Base-by-base conservation (phyloP, 2,113 vertebrate genomes). In the Corythoichthys intestinalis region DNA sequence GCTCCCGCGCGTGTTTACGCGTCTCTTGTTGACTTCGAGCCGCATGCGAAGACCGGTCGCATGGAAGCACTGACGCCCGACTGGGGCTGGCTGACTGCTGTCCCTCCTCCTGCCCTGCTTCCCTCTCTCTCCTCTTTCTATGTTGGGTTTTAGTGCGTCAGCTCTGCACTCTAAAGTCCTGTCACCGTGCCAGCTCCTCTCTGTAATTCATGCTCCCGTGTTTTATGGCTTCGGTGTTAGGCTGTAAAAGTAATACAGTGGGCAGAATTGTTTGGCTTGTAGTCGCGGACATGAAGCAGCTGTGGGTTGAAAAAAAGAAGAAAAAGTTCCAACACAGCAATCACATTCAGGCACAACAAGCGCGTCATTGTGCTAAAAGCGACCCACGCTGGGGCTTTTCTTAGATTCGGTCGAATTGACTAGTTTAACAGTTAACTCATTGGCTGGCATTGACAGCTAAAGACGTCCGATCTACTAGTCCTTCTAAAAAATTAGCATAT, bases 101-200 rank as follows among this genome's bases (percentile, higher is more conserved):
- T 68, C 56, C 79, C 74, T 71, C 79, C 71, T 46, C 66, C 20
- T 20, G 60, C 39, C 69, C 13, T 71, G 66, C 53, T 69, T 35
- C 35, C 68, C 49, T 57, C 38, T 65, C 63, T 46, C 66, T 47
- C 35, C 65, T 41, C 72, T 13, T 73, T 49, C 73, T 39, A 83
- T 34, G 37, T 66, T 65, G 73, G 69, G 78, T 59, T 82, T 61
- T 75, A 86, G 85, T 89, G 92, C 86, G 88, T 89, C 91, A 90
- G 88, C 83, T 82, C 83, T 88, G 89, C 88, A 78, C 87, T 64
- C 76, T 62, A 76, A 76, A 13, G 67, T 80, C 50, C 73, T 89
- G 86, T 85, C 80, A 83, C 67, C 8, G 60, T 38, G 89, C 89
- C 91, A 91, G 75, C 72, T 81, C 80, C 66, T 82, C 70, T 39